Percentiles rank a stretch among this genome's conserved stretches.
These are phyloP conservation scores for Nothocercus julius DNA, from an alignment of 2,113 vertebrate genomes.

Conservation along the genomic window DNA sequence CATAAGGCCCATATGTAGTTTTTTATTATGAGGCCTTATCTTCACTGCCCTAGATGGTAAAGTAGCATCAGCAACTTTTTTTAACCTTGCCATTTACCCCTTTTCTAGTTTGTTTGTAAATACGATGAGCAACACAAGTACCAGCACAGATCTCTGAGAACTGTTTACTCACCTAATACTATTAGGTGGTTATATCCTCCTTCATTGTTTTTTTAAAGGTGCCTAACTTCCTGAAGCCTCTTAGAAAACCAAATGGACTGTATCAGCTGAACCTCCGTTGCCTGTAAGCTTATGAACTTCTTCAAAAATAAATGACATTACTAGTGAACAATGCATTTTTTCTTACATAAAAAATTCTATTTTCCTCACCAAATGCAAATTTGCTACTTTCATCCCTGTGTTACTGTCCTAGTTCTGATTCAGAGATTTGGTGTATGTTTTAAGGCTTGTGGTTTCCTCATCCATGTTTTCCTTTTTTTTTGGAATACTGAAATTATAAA, in stretches of 20 bases:
- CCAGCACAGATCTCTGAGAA: neutral
- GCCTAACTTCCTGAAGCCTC: neutral
- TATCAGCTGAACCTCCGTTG: neutral
- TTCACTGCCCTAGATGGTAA: neutral
- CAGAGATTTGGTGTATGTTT: neutral
- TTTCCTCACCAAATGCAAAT: neutral
- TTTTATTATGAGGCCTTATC: neutral
- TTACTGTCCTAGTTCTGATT: neutral
- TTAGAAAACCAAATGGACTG: neutral
- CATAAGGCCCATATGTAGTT: neutral
- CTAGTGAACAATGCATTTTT: neutral
- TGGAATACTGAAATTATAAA: neutral
- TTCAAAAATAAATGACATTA: neutral
- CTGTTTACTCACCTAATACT: neutral
- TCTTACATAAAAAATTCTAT: neutral
- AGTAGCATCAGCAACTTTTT: neutral
- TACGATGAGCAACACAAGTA: fast-evolving
- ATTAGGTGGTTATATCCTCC: neutral
- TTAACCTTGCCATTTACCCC: neutral
- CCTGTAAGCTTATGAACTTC: neutral
- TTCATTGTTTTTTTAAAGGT: neutral
- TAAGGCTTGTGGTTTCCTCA: neutral
- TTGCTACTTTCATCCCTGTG: neutral
- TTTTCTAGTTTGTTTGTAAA: neutral
- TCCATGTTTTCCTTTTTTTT: neutral